phyloP scores from a whole-genome alignment of 2,888 invertebrate species.

The Dasypolia templi region DNA sequence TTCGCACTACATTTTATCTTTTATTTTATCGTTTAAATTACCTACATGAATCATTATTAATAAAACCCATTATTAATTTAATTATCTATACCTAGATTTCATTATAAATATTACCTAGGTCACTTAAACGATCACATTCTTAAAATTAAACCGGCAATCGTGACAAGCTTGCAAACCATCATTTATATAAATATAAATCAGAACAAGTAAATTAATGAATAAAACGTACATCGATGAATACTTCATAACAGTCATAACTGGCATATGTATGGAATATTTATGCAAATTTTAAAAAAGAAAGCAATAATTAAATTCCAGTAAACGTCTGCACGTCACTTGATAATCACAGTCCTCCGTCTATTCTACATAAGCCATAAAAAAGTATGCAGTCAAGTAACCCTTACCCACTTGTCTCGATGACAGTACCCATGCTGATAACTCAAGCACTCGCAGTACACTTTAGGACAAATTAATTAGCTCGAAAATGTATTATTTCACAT shows the following conservation, averaged over 20 bases:
- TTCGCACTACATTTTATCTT: no score
- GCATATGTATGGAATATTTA: constrained; percentile 37
- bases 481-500: constrained; percentile 68
- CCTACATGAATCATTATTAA: no score
- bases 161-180: background rate
- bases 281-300: constrained; percentile 43
- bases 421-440: constrained; percentile 78
- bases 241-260: constrained; percentile 10
- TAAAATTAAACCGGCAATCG: background rate
- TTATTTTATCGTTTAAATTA: no score
- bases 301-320: constrained; percentile 45
- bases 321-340: constrained; percentile 39
- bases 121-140: constrained; percentile 18
- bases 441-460: constrained; percentile 67
- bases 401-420: constrained; percentile 82
- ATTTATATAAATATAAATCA: constrained; percentile 18
- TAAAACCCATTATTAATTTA: no score
- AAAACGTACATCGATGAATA: constrained; percentile 17
- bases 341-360: constrained; percentile 24
- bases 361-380: constrained; percentile 34
- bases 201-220: constrained; percentile 21
- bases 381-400: constrained; percentile 51
- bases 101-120: no score
- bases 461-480: constrained; percentile 65
- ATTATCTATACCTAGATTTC: no score